Conservation (phyloP, 2,113 vertebrate species). For the Neogale vison region DNA sequence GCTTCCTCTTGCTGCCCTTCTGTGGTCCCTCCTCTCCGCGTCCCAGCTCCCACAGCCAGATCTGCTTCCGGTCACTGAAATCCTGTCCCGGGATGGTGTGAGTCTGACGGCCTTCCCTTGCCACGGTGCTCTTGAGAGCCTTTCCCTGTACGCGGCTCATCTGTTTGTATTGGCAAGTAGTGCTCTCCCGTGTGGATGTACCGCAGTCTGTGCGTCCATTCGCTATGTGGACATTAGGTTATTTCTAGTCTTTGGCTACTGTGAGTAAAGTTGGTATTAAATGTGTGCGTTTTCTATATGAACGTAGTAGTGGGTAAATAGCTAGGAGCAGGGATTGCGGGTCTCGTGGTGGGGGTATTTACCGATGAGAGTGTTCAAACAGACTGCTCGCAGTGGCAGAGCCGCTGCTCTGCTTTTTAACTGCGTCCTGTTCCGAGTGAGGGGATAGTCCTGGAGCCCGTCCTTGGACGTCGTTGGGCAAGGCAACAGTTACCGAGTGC, state of each 20-base stretch:
- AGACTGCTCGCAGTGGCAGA: not conserved
- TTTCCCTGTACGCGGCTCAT: too few relatives aligned
- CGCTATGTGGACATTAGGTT: not conserved
- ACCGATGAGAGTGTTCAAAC: not conserved
- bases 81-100: accelerated
- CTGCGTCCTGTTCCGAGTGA: not conserved
- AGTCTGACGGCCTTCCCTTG: not conserved
- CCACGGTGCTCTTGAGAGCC: accelerated
- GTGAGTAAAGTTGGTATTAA: not conserved
- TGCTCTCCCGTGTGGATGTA: not conserved
- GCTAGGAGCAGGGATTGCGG: not conserved
- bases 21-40: accelerated
- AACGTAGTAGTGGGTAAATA: not conserved
- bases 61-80: too few relatives aligned
- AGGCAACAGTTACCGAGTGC: not conserved
- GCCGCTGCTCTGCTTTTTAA: not conserved
- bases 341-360: accelerated
- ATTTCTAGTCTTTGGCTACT: not conserved
- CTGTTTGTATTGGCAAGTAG: accelerated
- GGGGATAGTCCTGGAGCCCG: not conserved
- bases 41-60: too few relatives aligned
- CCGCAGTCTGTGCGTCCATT: accelerated
- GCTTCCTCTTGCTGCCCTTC: not conserved
- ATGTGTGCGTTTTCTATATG: not conserved
- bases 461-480: not conserved